Conservation (phyloP, 1,140 invertebrate genomes). For the Eumaeus atala region DNA sequence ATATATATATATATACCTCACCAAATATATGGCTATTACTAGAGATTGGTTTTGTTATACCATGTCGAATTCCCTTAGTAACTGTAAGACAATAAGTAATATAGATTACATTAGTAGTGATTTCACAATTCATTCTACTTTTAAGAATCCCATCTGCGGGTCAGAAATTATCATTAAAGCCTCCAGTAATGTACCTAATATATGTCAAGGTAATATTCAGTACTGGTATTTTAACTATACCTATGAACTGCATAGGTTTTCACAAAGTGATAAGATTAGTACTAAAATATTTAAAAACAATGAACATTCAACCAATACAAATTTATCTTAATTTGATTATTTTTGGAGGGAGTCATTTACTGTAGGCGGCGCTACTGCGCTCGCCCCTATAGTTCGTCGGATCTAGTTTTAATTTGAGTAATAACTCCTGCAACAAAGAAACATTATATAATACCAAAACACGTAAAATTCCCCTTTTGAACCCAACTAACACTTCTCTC, state of each 20-base stretch:
- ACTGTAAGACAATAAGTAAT: constrained; percentile 1
- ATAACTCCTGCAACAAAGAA: constrained; percentile 1
- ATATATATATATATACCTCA: too few species aligned
- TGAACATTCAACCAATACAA: constrained; percentile 1
- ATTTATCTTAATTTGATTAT: constrained; percentile 1
- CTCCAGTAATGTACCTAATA: not conserved
- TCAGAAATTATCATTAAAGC: constrained; percentile 4
- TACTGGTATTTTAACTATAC: constrained; percentile 9
- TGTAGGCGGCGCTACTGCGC: too few species aligned
- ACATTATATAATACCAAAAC: constrained; percentile 1
- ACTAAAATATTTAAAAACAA: not conserved
- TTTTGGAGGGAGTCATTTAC: too few species aligned
- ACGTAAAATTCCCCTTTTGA: not conserved
- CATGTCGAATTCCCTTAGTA: not conserved
- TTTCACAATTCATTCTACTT: constrained; percentile 5
- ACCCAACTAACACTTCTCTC: not conserved
- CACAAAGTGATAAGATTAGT: not conserved
- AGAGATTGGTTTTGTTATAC: constrained; percentile 4
- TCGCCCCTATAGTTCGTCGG: too few species aligned
- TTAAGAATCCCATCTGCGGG: not conserved
- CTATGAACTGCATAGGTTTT: constrained; percentile 3
- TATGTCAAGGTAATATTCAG: constrained; percentile 5
- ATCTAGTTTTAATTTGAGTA: constrained; percentile 8
- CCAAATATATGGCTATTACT: constrained; percentile 6
- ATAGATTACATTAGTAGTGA: constrained; percentile 4